A percentile compares a stretch with the other conserved stretches of the same genome.
phyloP scores from a whole-genome alignment of 1,140 invertebrate species.

The Forficula auricularia region DNA sequence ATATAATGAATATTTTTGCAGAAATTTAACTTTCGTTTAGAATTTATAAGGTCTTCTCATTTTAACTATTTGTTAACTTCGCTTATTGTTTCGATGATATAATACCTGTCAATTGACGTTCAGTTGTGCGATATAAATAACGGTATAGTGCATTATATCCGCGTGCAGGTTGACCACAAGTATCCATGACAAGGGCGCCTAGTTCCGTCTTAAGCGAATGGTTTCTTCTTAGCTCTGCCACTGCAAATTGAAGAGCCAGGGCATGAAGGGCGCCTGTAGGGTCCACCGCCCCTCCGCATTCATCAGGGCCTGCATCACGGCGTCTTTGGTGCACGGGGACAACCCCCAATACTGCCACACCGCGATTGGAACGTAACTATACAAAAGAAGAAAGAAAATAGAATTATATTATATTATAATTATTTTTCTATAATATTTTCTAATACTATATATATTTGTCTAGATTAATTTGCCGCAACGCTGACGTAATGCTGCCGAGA shows the following conservation, averaged over 20 bases:
- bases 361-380: slow-evolving; percentile 15
- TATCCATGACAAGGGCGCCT: slow-evolving; percentile 21
- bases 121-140: slow-evolving; percentile 16
- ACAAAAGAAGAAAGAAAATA: no score
- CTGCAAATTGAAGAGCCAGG: slow-evolving; percentile 17
- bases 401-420: no score
- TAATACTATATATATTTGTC: no score
- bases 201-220: slow-evolving; percentile 13
- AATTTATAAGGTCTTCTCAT: no score
- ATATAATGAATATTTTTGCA: no score
- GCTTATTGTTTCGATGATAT: no score
- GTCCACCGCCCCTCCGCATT: slow-evolving; percentile 12
- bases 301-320: slow-evolving; percentile 17
- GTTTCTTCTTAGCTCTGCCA: slow-evolving; percentile 15
- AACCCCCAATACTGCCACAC: slow-evolving; percentile 16
- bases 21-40: no score
- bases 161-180: slow-evolving; percentile 16
- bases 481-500: no score
- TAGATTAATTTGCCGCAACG: no score
- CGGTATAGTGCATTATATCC: slow-evolving; percentile 20
- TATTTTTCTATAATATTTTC: no score
- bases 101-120: no score
- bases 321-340: slow-evolving; percentile 17
- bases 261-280: slow-evolving; percentile 18
- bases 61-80: no score